phyloP scores from a whole-genome alignment of 2,113 vertebrate genomes.

The rat (Rattus norvegicus) region GRCr8 NC_086022.1:141669001-141669500 shows the following conservation, averaged over 20 bases:
- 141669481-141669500: background rate
- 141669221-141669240: background rate
- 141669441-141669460: background rate
- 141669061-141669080: background rate
- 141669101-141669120: background rate
- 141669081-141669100: background rate
- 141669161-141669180: background rate
- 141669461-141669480: background rate
- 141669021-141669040: background rate
- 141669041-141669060: background rate
- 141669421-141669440: background rate
- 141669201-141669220: background rate
- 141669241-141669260: background rate
- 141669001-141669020: background rate
- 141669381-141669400: accelerated
- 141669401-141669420: background rate
- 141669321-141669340: background rate
- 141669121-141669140: background rate
- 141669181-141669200: background rate
- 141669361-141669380: accelerated
- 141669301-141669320: background rate
- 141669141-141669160: background rate
- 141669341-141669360: background rate
- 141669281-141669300: background rate
- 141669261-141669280: background rate